Evolutionary conservation across 2,113 vertebrate genomes (phyloP).

Genomic region (Boleophthalmus pectinirostris): DNA sequence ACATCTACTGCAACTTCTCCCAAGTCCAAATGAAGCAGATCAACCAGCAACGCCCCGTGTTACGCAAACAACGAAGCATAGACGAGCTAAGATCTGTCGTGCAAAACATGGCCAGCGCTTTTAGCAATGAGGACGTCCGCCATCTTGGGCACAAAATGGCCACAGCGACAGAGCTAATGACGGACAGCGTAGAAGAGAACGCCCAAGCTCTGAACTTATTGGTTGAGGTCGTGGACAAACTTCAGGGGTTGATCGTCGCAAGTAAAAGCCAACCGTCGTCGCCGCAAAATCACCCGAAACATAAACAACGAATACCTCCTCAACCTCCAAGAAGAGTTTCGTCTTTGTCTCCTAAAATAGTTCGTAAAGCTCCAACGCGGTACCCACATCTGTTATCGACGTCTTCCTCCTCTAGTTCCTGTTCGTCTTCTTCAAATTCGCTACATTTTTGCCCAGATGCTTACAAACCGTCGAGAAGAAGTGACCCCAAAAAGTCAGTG

Average conservation of each 20-base stretch:
- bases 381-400: slow-evolving; percentile 1
- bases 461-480: not conserved
- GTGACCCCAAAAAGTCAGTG: slow-evolving; percentile 6
- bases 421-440: slow-evolving; percentile 46
- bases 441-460: slow-evolving; percentile 13
- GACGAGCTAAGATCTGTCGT: slow-evolving; percentile 52
- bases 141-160: slow-evolving; percentile 56
- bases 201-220: slow-evolving; percentile 66
- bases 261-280: slow-evolving; percentile 17
- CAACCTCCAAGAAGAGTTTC: slow-evolving; percentile 39
- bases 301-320: slow-evolving; percentile 10
- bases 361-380: slow-evolving; percentile 27
- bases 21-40: not conserved
- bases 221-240: slow-evolving; percentile 67
- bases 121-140: slow-evolving; percentile 33
- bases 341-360: slow-evolving; percentile 25
- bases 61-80: slow-evolving; percentile 44
- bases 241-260: slow-evolving; percentile 62
- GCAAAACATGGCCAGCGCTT: slow-evolving; percentile 42
- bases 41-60: not conserved
- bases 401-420: slow-evolving; percentile 30
- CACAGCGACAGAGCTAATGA: slow-evolving; percentile 47
- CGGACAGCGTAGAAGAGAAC: slow-evolving; percentile 59
- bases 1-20: not conserved
- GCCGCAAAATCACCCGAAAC: not conserved